These are phyloP conservation scores for Loripinus fragilis DNA, from an alignment of 2,888 invertebrate species.

Conservation along the genomic window DNA sequence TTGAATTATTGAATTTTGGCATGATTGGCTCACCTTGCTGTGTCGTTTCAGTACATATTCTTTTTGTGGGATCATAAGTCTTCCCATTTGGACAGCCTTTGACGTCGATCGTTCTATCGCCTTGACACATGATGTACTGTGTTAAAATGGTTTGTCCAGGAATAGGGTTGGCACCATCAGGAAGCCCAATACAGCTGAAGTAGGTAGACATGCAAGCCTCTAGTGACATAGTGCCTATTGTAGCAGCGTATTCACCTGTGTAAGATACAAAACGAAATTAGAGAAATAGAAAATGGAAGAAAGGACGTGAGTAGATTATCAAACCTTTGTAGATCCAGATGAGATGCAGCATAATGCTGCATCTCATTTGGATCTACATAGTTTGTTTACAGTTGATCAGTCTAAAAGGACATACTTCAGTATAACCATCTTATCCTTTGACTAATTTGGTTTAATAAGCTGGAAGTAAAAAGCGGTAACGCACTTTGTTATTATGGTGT, in stretches of 20 bases:
- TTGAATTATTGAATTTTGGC: too few species aligned
- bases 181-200: conserved; percentile 65
- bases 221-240: conserved; percentile 35
- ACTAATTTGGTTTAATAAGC: too few species aligned
- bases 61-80: conserved; percentile 64
- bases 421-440: too few species aligned
- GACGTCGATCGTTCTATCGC: conserved; percentile 63
- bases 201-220: conserved; percentile 61
- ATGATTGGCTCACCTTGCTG: conserved; percentile 39
- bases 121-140: conserved; percentile 64
- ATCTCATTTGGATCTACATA: too few species aligned
- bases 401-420: too few species aligned
- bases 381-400: too few species aligned
- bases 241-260: conserved; percentile 67
- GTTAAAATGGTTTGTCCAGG: conserved; percentile 61
- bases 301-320: too few species aligned
- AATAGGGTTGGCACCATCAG: conserved; percentile 69
- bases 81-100: conserved; percentile 64
- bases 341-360: too few species aligned
- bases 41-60: conserved; percentile 56
- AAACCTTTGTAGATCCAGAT: too few species aligned
- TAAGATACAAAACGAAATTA: too few species aligned
- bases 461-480: too few species aligned
- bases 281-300: background rate
- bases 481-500: too few species aligned